Evolutionary conservation across 2,113 vertebrate species (phyloP).

Genomic region (Pangasianodon hypophthalmus): DNA sequence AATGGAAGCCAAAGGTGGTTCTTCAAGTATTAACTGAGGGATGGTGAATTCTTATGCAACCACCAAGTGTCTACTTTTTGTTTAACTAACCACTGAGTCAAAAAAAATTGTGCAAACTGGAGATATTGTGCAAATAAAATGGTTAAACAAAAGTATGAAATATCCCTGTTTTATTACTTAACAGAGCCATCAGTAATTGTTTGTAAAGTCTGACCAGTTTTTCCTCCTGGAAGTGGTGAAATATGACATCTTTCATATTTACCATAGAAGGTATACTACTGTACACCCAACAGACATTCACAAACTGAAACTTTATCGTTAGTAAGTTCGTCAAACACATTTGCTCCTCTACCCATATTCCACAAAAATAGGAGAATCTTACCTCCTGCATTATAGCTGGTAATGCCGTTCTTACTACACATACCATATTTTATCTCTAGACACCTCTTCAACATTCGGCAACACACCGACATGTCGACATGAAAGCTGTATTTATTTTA

Average conservation of each 20-base stretch:
- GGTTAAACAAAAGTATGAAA: neutral
- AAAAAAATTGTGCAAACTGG: too few species aligned
- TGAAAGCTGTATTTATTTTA: neutral
- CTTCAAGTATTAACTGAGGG: neutral
- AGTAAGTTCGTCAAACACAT: neutral
- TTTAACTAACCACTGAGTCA: too few species aligned
- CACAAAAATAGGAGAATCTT: neutral
- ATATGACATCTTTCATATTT: neutral
- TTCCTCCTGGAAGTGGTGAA: too few species aligned
- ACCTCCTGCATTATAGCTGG: neutral
- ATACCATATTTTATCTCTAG: neutral
- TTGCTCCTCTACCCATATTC: neutral
- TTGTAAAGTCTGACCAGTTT: neutral
- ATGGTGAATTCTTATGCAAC: neutral
- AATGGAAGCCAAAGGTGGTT: neutral
- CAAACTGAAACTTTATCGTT: neutral
- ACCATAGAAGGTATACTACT: neutral
- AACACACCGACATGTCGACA: neutral
- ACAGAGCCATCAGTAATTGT: neutral
- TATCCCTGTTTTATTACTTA: neutral
- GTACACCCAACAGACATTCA: neutral
- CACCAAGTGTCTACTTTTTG: too few species aligned
- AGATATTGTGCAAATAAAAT: neutral
- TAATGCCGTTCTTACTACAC: neutral
- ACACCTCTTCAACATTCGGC: neutral